phyloP scores from a whole-genome alignment of 1,140 invertebrate genomes.

The Diorhabda carinulata region DNA sequence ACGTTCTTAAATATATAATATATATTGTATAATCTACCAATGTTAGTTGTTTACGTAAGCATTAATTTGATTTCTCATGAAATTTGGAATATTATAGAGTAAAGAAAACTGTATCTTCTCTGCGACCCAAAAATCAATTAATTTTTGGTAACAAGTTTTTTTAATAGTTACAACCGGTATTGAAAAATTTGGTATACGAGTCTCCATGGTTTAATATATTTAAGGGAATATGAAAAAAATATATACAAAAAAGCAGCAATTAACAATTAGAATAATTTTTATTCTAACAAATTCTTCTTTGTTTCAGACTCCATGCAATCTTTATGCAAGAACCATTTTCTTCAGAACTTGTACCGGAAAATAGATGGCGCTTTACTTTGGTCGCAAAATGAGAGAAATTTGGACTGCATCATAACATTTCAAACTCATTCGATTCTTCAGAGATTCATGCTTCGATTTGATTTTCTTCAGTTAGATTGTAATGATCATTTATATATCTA shows the following conservation, averaged over 20 bases:
- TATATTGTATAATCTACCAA: too few relatives aligned
- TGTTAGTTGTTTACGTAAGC: too few relatives aligned
- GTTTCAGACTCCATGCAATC: constrained; percentile 81
- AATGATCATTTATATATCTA: constrained; percentile 91
- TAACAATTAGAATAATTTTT: background rate
- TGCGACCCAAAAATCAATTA: too few relatives aligned
- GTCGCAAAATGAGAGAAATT: constrained; percentile 82
- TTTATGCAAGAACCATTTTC: constrained; percentile 81
- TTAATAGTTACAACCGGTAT: too few relatives aligned
- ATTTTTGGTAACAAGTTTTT: too few relatives aligned
- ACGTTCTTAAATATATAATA: too few relatives aligned
- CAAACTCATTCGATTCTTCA: constrained; percentile 90
- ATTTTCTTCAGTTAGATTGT: constrained; percentile 77
- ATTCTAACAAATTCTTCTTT: constrained; percentile 35
- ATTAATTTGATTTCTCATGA: too few relatives aligned
- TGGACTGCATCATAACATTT: constrained; percentile 88
- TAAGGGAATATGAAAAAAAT: too few relatives aligned
- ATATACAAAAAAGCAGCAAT: background rate
- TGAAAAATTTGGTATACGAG: too few relatives aligned
- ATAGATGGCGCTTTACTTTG: constrained; percentile 85
- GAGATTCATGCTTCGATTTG: constrained; percentile 87
- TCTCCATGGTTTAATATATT: too few relatives aligned
- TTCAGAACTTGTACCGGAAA: constrained; percentile 80
- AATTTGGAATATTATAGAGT: too few relatives aligned
- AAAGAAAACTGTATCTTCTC: too few relatives aligned